Evolutionary conservation across 1,140 invertebrate genomes (phyloP), one percentile per base, ranked within the genome.

Genomic region (Zaprionus taronus): DNA sequence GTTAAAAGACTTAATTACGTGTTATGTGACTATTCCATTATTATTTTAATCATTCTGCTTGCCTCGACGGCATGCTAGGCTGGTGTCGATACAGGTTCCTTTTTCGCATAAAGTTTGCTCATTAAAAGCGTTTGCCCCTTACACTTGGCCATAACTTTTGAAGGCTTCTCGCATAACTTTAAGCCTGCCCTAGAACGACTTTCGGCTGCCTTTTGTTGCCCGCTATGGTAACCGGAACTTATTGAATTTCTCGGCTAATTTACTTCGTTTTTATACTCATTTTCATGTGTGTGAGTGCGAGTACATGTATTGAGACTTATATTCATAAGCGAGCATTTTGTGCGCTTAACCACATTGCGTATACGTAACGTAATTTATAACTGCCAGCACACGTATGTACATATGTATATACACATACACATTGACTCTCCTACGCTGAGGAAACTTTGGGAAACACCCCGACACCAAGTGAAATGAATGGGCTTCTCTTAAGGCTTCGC

Each of bases 331-430:
- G 83, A 74, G 79, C 75, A 80, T 66, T 87, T 80, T 86, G 82
- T 80, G 70, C 61, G 77, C 62, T 83, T 60, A 71, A 76, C 64
- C 84, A 83, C 80, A 74, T 71, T 89, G 78, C 81, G 84, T 87
- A 89, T 87, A 89, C 84, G 84, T 76, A 87, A 89, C 74, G 68
- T 83, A 83, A 87, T 89, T 87, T 87, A 87, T 78, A 87, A 71
- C 70, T 76, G 73, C 73, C 73, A 76, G 14, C 51, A 58, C 51
- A 64, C 12, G 38, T 24, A 34, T 34, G 31, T 34, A 34, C 31
- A 34, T 9, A 34, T 7, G 7, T 4, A 34, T 7, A 28, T 4
- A 11, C 38, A 57, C 26, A 41, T 7, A 58, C 34, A 26, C 6
- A 41, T 31, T 38, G 31, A 44, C 41, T n/a, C 22, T 12, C 17